Base-by-base conservation (phyloP, 2,888 invertebrate genomes). In the Rhorus exstirpatorius region DNA sequence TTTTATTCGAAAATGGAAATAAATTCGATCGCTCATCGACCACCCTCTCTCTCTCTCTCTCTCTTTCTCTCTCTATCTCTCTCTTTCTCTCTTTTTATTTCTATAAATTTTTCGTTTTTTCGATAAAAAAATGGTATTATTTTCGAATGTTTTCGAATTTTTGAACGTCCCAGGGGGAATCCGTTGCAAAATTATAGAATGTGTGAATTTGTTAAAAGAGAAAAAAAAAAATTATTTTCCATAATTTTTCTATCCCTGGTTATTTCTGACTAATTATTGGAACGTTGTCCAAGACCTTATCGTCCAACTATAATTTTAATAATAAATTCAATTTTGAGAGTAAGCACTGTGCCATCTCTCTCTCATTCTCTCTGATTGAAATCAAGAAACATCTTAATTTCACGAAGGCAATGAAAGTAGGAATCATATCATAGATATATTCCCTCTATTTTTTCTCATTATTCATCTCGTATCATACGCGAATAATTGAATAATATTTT, bases 231-330 rank as follows among this genome's bases (percentile, higher is more conserved):
- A n/a, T n/a, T n/a, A n/a, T n/a, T n/a, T n/a, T n/a, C n/a, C n/a
- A n/a, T n/a, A n/a, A n/a, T n/a, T n/a, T n/a, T n/a, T n/a, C n/a
- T n/a, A n/a, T n/a, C n/a, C n/a, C n/a, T 55, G 53, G 26, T 26
- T 55, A 26, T 26, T 26, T 26, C 53, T n/a, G n/a, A n/a, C 6
- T 26, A 58, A 58, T 24, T 14, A 58, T 58, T 17, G 17, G 0
- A 41, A 4, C 60, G 38, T 19, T 38, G 4, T 4, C 21, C 8
- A 3, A 60, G 21, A 17, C 35, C 17, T 10, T 38, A 38, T 17
- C 3, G 17, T 19, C 31, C 67, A 51, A 67, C 51, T 51, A 67
- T 19, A n/a, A 1, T 19, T 31, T 19, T 24, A 67, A 35, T 35
- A 31, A 2, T 49, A 51, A 35, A 65, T 31, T 10, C 31, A 4